Evolutionary conservation across 2,113 vertebrate species (phyloP).

Genomic region (Etheostoma cragini): DNA sequence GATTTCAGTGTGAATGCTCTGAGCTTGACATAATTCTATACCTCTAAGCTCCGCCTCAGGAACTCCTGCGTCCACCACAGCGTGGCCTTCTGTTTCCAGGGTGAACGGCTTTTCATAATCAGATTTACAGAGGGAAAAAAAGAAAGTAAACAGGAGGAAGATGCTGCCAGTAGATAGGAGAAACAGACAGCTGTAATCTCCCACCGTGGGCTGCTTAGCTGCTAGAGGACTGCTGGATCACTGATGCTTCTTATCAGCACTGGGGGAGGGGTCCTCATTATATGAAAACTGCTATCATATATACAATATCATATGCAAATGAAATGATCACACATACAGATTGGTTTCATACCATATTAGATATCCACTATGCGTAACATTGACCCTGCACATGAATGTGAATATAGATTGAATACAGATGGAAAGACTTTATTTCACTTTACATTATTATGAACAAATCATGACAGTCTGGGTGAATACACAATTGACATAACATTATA

Average conservation of each 20-base stretch:
- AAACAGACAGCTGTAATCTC: slow-evolving; percentile 77
- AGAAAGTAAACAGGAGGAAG: slow-evolving; percentile 65
- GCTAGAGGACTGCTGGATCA: slow-evolving; percentile 57
- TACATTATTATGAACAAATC: too few species aligned
- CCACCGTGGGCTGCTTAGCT: slow-evolving; percentile 67
- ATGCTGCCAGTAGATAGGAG: slow-evolving; percentile 75
- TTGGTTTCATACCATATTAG: slow-evolving; percentile 7
- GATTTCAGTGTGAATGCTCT: slow-evolving; percentile 11
- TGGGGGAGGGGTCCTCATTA: slow-evolving; percentile 6
- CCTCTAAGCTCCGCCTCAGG: slow-evolving; percentile 29
- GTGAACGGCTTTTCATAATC: slow-evolving; percentile 62
- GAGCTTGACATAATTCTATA: slow-evolving; percentile 18
- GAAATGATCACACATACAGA: slow-evolving; percentile 23
- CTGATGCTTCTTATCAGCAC: slow-evolving; percentile 66
- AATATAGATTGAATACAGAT: not conserved
- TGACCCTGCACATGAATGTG: not conserved
- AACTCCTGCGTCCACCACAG: slow-evolving; percentile 16
- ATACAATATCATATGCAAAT: slow-evolving; percentile 39
- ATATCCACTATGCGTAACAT: not conserved
- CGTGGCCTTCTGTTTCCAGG: slow-evolving; percentile 53
- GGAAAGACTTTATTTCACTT: not conserved
- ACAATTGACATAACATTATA: too few species aligned
- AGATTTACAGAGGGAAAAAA: slow-evolving; percentile 60
- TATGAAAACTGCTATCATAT: slow-evolving; percentile 30
- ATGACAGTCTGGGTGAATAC: too few species aligned